These are phyloP conservation scores for Pedicia rivosa DNA, from an alignment of 2,888 invertebrate genomes.

Conservation along the genomic window DNA sequence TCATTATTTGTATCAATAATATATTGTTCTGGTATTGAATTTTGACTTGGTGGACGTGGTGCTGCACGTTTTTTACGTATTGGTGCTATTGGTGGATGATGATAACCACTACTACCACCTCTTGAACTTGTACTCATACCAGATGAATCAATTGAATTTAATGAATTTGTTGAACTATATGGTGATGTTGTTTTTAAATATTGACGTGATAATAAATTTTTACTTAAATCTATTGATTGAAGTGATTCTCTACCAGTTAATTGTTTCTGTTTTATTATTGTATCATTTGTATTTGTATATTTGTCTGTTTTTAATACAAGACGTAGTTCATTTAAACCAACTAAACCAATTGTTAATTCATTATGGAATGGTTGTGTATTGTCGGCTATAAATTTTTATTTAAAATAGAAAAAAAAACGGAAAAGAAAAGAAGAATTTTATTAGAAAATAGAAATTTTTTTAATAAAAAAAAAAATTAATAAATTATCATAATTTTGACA, in stretches of 20 bases:
- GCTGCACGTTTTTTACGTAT: slow-evolving; percentile 28
- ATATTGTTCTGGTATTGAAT: slow-evolving; percentile 23
- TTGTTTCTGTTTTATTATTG: slow-evolving; percentile 23
- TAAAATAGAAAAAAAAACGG: too few relatives aligned
- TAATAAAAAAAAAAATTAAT: slow-evolving; percentile 5
- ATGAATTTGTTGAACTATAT: slow-evolving; percentile 30
- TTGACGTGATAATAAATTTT: slow-evolving; percentile 27
- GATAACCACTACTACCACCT: slow-evolving; percentile 12
- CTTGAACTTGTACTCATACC: slow-evolving; percentile 24
- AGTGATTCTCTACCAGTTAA: slow-evolving; percentile 21
- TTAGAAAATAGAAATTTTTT: too few relatives aligned
- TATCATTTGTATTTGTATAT: slow-evolving; percentile 10
- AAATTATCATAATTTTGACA: too few relatives aligned
- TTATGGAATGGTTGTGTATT: slow-evolving; percentile 29
- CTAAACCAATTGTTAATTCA: slow-evolving; percentile 29
- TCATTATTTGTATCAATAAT: slow-evolving; percentile 9
- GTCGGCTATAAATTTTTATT: slow-evolving; percentile 27
- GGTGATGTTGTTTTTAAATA: slow-evolving; percentile 30
- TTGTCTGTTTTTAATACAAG: slow-evolving; percentile 13
- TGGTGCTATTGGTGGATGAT: slow-evolving; percentile 17
- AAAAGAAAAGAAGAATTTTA: not conserved
- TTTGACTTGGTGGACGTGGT: slow-evolving; percentile 28
- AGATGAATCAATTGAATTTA: slow-evolving; percentile 30
- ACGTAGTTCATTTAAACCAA: slow-evolving; percentile 29
- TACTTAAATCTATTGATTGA: slow-evolving; percentile 29